Base-by-base conservation (phyloP, 2,888 invertebrate genomes). In the Odontomyia ornata region DNA sequence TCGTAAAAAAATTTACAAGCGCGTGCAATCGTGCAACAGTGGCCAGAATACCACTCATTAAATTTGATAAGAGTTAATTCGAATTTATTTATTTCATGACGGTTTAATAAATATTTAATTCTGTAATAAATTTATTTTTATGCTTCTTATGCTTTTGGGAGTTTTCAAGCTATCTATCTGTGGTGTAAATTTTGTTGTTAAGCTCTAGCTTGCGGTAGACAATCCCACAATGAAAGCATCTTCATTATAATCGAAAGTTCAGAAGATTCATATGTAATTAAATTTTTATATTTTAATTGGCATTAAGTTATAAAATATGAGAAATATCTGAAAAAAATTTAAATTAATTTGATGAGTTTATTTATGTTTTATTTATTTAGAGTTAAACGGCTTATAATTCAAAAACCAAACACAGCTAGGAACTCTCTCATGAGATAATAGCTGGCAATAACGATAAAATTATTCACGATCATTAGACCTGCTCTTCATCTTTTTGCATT, bases 141-240 rank as follows among this genome's bases (percentile, higher is more conserved):
- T 9, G 36, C 36, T 36, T 9, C 9, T 36, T 36, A 36, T 5
- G 36, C 36, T 36, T 36, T 36, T 36, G 36, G 36, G 36, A 36
- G 9, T 36, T 36, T 5, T 36, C 36, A 36, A 36, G 9, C 36
- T 5, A 36, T 3, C 36, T 9, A 36, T 3, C 9, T 36, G 3
- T 36, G 9, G 9, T 36, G 36, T 36, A 5, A 36, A 36, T 36
- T 9, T 36, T 36, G 36, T 9, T 36, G 3, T 36, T 36, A 9
- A 36, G 9, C 9, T 36, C 15, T 72, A 15, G 56, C 52, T 72
- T 72, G 71, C 71, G 71, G 47, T 72, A 52, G 71, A 72, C 71
- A 72, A 72, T 72, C 71, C 56, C 64, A 25, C 9, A 64, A 64
- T 27, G 13, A n/a, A 28, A n/a, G 27, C 28, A 64, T 64, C 4